Evolutionary conservation across 2,888 invertebrate genomes (phyloP).

Genomic region (Rugalucina vietnamica): DNA sequence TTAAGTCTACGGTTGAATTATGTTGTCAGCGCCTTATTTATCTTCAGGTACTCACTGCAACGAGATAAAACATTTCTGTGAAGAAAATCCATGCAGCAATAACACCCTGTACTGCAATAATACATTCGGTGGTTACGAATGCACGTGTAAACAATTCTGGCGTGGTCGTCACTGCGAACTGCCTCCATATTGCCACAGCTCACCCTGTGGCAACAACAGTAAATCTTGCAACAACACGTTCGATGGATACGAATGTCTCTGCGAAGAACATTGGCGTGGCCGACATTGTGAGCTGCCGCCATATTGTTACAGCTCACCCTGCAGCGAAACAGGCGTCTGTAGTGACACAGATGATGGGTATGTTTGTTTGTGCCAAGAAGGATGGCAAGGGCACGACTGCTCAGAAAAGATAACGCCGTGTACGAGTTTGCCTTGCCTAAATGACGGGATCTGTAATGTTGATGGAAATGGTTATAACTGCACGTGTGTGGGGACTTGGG

Average conservation of each 20-base stretch:
- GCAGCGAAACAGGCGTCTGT: conserved; percentile 47
- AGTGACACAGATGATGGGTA: conserved; percentile 51
- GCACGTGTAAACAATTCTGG: background rate
- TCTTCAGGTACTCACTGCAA: background rate
- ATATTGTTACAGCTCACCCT: conserved; percentile 43
- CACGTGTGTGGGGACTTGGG: conserved; percentile 26
- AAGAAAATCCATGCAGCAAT: conserved; percentile 7
- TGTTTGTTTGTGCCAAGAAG: conserved; percentile 43
- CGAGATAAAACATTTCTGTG: background rate
- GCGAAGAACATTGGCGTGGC: conserved; percentile 12
- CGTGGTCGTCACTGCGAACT: conserved; percentile 44
- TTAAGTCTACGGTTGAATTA: too few relatives aligned
- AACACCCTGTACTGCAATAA: background rate
- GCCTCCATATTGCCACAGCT: conserved; percentile 37
- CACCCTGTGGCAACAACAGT: background rate
- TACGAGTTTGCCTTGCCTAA: conserved; percentile 44
- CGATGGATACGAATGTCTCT: background rate
- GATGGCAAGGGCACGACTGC: conserved; percentile 49
- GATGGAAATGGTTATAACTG: background rate
- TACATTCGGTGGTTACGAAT: background rate
- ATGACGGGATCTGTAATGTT: conserved; percentile 42
- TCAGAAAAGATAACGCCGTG: conserved; percentile 50
- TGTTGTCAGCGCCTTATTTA: too few relatives aligned
- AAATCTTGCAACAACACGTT: background rate
- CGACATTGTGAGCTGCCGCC: conserved; percentile 36